phyloP scores from a whole-genome alignment of 35 echinoderm and acorn worm genomes.

The Hemicentrotus pulcherrimus region DNA sequence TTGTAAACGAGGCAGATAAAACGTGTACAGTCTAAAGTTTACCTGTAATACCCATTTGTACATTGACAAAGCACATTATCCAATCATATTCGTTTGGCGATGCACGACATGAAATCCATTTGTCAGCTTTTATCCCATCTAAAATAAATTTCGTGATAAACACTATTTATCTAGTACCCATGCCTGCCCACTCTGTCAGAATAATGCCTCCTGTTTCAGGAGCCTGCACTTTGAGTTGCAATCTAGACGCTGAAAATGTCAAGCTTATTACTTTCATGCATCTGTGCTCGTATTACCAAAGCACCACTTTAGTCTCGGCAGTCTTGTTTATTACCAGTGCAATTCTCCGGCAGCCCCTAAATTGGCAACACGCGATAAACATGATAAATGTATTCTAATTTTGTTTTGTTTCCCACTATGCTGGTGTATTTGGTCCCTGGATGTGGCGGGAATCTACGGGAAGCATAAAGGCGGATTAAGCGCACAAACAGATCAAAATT shows the following conservation, averaged over 20 bases:
- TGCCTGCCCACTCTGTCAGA: background rate
- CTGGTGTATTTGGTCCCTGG: background rate
- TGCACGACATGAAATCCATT: background rate
- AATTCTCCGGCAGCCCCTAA: background rate
- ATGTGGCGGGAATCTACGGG: background rate
- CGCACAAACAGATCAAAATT: background rate
- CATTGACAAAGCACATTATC: background rate
- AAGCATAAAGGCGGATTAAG: background rate
- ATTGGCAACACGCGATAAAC: constrained; percentile 1
- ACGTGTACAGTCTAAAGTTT: no score
- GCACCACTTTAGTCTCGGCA: background rate
- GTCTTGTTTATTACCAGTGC: background rate
- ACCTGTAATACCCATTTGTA: background rate
- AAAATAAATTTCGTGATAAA: constrained; percentile 5
- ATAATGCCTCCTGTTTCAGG: background rate
- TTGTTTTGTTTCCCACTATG: background rate
- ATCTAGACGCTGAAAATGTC: background rate
- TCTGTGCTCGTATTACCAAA: constrained; percentile 3
- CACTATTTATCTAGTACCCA: background rate
- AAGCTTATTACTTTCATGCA: background rate
- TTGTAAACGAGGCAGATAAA: no score
- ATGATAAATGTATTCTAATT: background rate
- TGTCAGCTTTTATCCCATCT: background rate
- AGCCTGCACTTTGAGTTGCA: background rate
- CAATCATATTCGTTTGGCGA: background rate